Evolutionary conservation across 2,888 invertebrate genomes (phyloP), one percentile per base, ranked within the genome.

Genomic region (Drosophila lacicola): DNA sequence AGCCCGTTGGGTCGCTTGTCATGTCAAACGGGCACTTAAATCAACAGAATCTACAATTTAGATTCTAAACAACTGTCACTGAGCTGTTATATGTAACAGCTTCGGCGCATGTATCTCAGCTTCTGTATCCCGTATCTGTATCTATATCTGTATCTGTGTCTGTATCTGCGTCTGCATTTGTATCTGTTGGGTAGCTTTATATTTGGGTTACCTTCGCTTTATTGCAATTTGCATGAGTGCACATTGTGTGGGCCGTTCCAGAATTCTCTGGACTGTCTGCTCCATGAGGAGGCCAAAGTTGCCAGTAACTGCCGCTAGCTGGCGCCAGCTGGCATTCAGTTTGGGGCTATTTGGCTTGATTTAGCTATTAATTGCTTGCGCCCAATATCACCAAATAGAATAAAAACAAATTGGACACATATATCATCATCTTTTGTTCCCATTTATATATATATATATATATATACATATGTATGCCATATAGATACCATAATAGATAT

Each of bases 121-220:
- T 66, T 14, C 53, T 57, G 25, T 33, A 55, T 42, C 11, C 17
- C 42, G 34, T 45, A 42, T 50, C 49, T 50, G n/a, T 11, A 19
- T 41, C 17, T 41, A 11, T 33, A 47, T 47, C 33, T 47, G 11
- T 13, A 4, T 39, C 14, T 51, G 50, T n/a, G 36, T 25, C 17
- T 63, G 54, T 49, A 33, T 53, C 41, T 49, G 36, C 3, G 5
- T 9, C 21, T 50, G 0, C n/a, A 50, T 5, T 21, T 34, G 19
- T 34, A 49, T 36, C 19, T 34, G 2, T 29, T 29, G 29, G 29
- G 29, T 8, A 8, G 29, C 21, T 45, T 41, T 42, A 53, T 69
- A 77, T 77, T 73, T 73, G 64, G 75, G 78, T 77, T 75, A 77
- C 53, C 56, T 77, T 64, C 41, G 21, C 53, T 60, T 77, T 57